Conservation (phyloP, 2,888 invertebrate species). For the Drosophila prolongata region DNA sequence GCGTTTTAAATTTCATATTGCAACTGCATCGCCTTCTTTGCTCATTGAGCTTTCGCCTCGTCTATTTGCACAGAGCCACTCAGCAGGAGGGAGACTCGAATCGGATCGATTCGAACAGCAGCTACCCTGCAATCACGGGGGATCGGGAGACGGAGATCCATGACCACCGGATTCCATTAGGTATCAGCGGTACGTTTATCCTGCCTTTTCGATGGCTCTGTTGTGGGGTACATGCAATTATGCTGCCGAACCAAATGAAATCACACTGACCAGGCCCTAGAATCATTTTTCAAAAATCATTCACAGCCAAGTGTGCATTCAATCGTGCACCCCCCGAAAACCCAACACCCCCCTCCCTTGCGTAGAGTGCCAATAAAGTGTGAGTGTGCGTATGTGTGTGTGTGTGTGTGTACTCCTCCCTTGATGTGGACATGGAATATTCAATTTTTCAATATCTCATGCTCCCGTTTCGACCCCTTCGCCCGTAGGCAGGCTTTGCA, state of each 20-base stretch:
- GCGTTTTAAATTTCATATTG: conserved; percentile 81
- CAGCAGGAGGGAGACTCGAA: background rate
- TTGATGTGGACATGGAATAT: conserved; percentile 61
- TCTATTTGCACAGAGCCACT: conserved; percentile 49
- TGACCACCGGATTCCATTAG: conserved; percentile 10
- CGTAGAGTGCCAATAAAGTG: conserved; percentile 67
- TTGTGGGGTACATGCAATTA: conserved; percentile 63
- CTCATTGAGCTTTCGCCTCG: conserved; percentile 44
- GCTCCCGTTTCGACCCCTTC: conserved; percentile 38
- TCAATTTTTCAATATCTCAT: conserved; percentile 80
- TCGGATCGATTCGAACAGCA: conserved; percentile 4
- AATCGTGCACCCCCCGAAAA: conserved; percentile 49
- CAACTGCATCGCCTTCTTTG: conserved; percentile 61
- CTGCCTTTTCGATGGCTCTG: conserved; percentile 6
- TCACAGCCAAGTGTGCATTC: conserved; percentile 74
- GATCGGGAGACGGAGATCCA: background rate
- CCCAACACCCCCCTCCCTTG: background rate
- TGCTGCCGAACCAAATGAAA: conserved; percentile 68
- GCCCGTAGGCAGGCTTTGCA: conserved; percentile 62
- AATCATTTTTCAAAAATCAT: conserved; percentile 76
- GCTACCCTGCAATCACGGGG: conserved; percentile 8
- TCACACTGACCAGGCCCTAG: conserved; percentile 50
- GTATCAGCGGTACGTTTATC: conserved; percentile 19
- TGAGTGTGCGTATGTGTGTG: conserved; percentile 36
- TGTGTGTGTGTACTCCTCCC: conserved; percentile 34